Base-by-base conservation (phyloP, 2,113 vertebrate genomes). In the Sprattus sprattus region DNA sequence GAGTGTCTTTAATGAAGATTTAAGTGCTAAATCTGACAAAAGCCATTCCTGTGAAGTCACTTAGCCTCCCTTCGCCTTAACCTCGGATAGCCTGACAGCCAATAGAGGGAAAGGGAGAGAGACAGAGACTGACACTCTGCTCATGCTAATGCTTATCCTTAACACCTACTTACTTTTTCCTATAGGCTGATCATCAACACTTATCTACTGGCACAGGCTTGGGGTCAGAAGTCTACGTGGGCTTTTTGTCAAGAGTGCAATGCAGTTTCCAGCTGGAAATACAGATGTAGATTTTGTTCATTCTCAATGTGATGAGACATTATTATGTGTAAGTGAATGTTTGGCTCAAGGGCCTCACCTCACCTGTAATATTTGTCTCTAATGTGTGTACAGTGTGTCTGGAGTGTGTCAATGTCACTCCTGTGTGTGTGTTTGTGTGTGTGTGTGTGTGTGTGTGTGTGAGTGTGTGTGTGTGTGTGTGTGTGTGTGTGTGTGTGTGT, bases 401-500 rank as follows among this genome's bases (percentile, higher is more conserved):
- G 13, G 28, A 39, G 28, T 78, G 28, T 78, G 13, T 78, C 3
- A 4, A 11, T 32, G n/a, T 67, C 64, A 2, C 64, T 22, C 22
- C n/a, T 22, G 25, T 80, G 45, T 71, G 78, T 81, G 45, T 50
- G 71, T 80, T 15, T 32, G 13, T 25, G 44, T 64, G 39, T 25
- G 39, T 9, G 47, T 49, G 47, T 9, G 10, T 49, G 47, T 11
- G 47, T 49, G 46, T 5, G 46, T 22, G 32, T 57, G 45, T 75
- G 47, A 45, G 50, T 71, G 32, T 82, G 64, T 85, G 57, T 28
- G 28, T 67, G 20, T 64, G 44, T 85, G 54, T 81, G n/a, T n/a
- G n/a, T n/a, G n/a, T n/a, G 22, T n/a, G 25, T 28, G 47, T 49
- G 47, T 2, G 47, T 49, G 47, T 9, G 10, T 49, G 47, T 9